A percentile compares a stretch with the other conserved stretches of the same genome.
Conservation (phyloP, 2,797 vertebrate genomes). For the Siniperca obscura region DNA sequence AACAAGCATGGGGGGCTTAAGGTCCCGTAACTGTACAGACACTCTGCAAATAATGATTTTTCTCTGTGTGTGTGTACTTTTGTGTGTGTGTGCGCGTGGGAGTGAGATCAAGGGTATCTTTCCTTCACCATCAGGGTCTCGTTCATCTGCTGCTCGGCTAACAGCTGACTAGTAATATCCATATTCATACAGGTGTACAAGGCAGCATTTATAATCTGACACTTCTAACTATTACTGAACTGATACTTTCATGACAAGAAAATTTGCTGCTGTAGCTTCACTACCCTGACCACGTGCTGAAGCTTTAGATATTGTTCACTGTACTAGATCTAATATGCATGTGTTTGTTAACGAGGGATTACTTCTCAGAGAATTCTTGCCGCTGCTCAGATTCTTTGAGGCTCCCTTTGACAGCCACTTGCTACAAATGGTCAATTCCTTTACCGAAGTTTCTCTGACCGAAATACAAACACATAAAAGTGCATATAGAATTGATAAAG, state of each 20-base stretch:
- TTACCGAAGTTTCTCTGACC: background rate
- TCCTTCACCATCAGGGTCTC: background rate
- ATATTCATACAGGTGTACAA: background rate
- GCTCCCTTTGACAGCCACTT: background rate
- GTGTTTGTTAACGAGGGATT: constrained; percentile 3
- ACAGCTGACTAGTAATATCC: background rate
- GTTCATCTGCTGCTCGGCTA: background rate
- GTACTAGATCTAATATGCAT: background rate
- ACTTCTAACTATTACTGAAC: background rate
- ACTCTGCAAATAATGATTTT: constrained; percentile 38
- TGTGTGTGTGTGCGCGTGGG: background rate
- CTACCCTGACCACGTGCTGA: background rate
- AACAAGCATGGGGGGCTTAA: constrained; percentile 31
- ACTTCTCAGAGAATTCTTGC: background rate
- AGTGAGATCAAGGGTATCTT: background rate
- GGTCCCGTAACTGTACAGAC: constrained; percentile 41
- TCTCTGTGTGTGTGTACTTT: background rate
- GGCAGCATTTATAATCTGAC: background rate
- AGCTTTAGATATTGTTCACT: too few relatives aligned
- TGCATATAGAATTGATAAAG: background rate
- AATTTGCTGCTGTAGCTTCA: background rate
- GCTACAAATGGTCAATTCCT: background rate
- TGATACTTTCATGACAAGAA: too few relatives aligned
- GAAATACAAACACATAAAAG: background rate
- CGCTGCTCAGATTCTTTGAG: background rate